Percentiles rank a stretch among this genome's conserved stretches.
phyloP scores from a whole-genome alignment of 2,797 vertebrate genomes.

The Oryzias dopingdopingensis region DNA sequence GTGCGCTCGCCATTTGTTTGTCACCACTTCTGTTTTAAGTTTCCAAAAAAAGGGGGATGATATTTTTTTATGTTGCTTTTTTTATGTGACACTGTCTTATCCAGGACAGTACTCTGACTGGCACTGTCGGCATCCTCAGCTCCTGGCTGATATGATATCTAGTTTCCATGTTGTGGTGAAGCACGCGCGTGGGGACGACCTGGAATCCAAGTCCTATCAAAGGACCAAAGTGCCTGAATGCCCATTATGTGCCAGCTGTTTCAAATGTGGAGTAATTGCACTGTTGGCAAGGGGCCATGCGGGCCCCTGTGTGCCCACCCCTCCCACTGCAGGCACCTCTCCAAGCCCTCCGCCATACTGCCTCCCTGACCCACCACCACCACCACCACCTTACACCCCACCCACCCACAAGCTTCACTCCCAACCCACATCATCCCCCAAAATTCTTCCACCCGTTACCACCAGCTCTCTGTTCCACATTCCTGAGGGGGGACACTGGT shows the following conservation, averaged over 20 bases:
- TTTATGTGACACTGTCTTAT: conserved; percentile 7
- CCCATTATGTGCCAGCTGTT: conserved; percentile 80
- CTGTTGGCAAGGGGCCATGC: conserved; percentile 71
- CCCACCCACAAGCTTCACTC: conserved; percentile 51
- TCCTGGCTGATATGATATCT: conserved; percentile 24
- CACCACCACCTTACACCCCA: conserved; percentile 48
- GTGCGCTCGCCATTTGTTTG: conserved; percentile 29
- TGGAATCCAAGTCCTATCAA: conserved; percentile 57
- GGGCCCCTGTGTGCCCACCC: conserved; percentile 49
- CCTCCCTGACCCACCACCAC: conserved; percentile 59
- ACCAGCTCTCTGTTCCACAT: conserved; percentile 71
- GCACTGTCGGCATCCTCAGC: conserved; percentile 9
- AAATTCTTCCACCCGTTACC: conserved; percentile 65
- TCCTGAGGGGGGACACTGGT: conserved; percentile 77
- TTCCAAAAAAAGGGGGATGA: not conserved
- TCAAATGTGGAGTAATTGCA: conserved; percentile 77
- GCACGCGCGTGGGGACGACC: conserved; percentile 64
- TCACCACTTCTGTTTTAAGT: conserved; percentile 35
- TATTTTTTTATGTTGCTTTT: conserved; percentile 2
- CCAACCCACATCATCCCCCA: conserved; percentile 57
- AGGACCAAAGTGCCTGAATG: conserved; percentile 68
- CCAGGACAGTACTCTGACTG: not conserved
- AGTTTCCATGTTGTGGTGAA: conserved; percentile 39
- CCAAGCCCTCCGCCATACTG: conserved; percentile 68
- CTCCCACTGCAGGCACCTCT: conserved; percentile 38